Base-by-base conservation (phyloP, 2,113 vertebrate genomes). In the Narcine bancroftii region DNA sequence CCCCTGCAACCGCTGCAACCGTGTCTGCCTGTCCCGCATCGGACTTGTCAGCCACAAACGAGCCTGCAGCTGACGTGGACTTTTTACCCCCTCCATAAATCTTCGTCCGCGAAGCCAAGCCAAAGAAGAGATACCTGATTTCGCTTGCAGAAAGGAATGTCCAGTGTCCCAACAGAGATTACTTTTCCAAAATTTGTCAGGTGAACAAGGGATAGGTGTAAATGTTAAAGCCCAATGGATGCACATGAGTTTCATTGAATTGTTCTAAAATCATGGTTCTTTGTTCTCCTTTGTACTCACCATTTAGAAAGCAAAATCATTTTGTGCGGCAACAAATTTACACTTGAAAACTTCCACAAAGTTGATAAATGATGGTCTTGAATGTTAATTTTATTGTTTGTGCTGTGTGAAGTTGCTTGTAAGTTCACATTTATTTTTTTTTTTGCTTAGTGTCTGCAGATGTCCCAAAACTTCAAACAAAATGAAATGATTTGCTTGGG, bases 401-500 rank as follows among this genome's bases (percentile, higher is more conserved):
- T 42, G 63, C 26, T 47, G 39, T 29, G 39, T 71, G 60, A 69
- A 69, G 17, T 94, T 93, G 79, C 92, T 94, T 53, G 77, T 93
- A 45, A 24, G 39, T 36, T 91, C 66, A 66, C 60, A 19, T 77
- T 93, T 93, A 19, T 77, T 93, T 93, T 94, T 92, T 19, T 92
- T 94, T 94, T 15, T 92, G 93, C 94, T 94, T 39, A 33, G 24
- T 91, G n/a, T 93, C 93, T 93, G 89, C 95, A 97, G 96, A 93
- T 95, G 21, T 93, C 93, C 36, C 73, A 92, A 47, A 93, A 92
- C 92, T 94, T 95, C 94, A 95, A 93, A 71, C 73, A 50, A 76
- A 94, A 94, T 94, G 93, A 94, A 29, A 94, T 93, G 5, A 94
- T 95, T 92, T 93, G 93, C 92, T 93, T 98, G 94, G 96, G 97